phyloP scores from a whole-genome alignment of 2,888 invertebrate genomes.

The Agonum fuliginosum region DNA sequence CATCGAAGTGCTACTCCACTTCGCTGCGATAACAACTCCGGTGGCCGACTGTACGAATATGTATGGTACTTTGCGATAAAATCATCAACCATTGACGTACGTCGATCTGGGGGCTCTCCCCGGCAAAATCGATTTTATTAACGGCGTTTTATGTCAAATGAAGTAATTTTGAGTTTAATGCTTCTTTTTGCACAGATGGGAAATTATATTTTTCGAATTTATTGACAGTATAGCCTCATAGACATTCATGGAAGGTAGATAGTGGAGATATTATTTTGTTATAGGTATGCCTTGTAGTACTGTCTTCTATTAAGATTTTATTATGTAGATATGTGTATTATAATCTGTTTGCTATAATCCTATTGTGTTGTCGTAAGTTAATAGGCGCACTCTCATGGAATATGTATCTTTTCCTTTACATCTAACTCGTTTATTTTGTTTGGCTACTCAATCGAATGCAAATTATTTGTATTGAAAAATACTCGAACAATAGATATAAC shows the following conservation, averaged over 20 bases:
- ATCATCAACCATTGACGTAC: conserved; percentile 53
- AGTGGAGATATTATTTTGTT: conserved; percentile 14
- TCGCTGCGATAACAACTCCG: conserved; percentile 18
- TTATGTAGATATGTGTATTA: conserved; percentile 42
- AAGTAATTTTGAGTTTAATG: conserved; percentile 34
- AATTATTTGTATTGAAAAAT: conserved; percentile 38
- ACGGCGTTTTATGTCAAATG: conserved; percentile 35
- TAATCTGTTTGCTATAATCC: conserved; percentile 38
- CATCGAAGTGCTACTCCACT: conserved; percentile 5
- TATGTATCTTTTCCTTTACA: conserved; percentile 28
- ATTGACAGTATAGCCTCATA: not conserved
- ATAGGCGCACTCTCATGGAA: conserved; percentile 39
- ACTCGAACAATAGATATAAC: conserved; percentile 22
- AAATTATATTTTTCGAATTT: conserved; percentile 5
- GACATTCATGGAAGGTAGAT: not conserved
- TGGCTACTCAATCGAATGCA: conserved; percentile 40
- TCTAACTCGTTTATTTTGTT: conserved; percentile 35
- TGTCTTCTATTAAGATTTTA: conserved; percentile 51
- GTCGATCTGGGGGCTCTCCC: conserved; percentile 27
- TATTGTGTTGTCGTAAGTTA: conserved; percentile 29
- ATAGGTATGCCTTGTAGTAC: conserved; percentile 8
- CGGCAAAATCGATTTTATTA: conserved; percentile 46
- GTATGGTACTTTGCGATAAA: conserved; percentile 58
- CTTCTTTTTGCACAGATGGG: not conserved
- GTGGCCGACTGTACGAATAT: conserved; percentile 55